These are phyloP conservation scores for Watersipora subatra DNA, from an alignment of 1,140 invertebrate species.

Conservation along the genomic window DNA sequence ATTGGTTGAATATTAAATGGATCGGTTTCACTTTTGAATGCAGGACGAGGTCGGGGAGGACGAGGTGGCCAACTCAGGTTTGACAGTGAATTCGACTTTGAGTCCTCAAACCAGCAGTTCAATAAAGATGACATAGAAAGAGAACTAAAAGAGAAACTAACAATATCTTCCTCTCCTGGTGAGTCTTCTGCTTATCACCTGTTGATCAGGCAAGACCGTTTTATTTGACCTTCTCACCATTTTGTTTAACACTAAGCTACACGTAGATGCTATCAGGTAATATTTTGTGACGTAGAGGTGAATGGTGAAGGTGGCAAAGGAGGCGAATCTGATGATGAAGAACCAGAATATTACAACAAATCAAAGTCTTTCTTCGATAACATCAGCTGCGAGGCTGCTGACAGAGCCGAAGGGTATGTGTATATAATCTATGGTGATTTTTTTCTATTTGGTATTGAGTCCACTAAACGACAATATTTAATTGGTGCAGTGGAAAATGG, in stretches of 20 bases:
- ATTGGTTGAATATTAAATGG: too few species aligned
- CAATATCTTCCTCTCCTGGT: slow-evolving; percentile 48
- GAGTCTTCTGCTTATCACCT: not conserved
- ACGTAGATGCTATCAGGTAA: too few species aligned
- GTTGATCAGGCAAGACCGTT: not conserved
- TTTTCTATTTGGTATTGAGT: not conserved
- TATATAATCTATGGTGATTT: not conserved
- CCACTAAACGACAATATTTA: not conserved
- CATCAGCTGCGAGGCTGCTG: slow-evolving; percentile 93
- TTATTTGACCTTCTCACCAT: too few species aligned
- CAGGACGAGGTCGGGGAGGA: slow-evolving; percentile 12
- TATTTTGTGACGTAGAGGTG: too few species aligned
- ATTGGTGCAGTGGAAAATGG: not conserved
- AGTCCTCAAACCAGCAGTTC: slow-evolving; percentile 89
- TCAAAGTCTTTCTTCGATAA: slow-evolving; percentile 97
- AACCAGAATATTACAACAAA: slow-evolving; percentile 65
- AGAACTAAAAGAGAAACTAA: slow-evolving; percentile 70
- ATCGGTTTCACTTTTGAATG: too few species aligned
- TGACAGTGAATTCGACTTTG: slow-evolving; percentile 92
- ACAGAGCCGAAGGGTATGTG: slow-evolving; percentile 65
- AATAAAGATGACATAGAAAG: slow-evolving; percentile 46
- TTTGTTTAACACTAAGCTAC: too few species aligned
- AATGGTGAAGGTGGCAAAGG: not conserved
- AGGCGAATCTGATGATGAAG: slow-evolving; percentile 40
- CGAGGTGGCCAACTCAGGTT: slow-evolving; percentile 62